Conservation (phyloP, 2,797 vertebrate genomes). For the Sylvilagus floridanus region DNA sequence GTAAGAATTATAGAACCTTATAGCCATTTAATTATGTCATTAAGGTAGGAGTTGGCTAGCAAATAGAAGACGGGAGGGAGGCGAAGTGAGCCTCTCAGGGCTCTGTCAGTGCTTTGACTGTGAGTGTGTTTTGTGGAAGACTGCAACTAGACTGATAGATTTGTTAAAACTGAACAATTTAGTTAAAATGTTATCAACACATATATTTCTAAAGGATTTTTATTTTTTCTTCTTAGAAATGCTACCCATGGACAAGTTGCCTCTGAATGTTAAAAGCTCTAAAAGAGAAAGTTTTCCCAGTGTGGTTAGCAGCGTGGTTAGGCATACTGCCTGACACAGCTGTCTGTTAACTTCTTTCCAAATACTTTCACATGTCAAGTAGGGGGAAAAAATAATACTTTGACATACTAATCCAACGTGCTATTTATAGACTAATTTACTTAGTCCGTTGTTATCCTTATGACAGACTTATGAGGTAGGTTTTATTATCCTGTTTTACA, state of each 20-base stretch:
- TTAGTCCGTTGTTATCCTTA: not conserved
- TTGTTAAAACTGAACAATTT: slow-evolving; percentile 11
- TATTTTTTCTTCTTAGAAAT: not conserved
- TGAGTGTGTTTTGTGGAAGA: slow-evolving; percentile 30
- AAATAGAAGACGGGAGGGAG: not conserved
- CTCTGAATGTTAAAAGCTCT: not conserved
- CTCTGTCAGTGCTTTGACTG: not conserved
- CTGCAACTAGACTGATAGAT: not conserved
- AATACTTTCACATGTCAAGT: not conserved
- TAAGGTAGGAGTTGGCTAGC: not conserved
- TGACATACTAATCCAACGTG: not conserved
- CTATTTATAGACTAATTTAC: not conserved
- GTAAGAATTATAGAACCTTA: slow-evolving; percentile 46
- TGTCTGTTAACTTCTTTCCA: not conserved
- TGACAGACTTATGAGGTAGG: not conserved
- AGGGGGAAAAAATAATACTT: not conserved
- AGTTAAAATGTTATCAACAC: slow-evolving; percentile 12
- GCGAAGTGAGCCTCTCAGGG: not conserved
- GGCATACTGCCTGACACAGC: not conserved
- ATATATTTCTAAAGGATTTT: slow-evolving; percentile 44
- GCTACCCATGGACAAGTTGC: not conserved
- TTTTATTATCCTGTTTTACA: not conserved
- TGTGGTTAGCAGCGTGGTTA: not conserved
- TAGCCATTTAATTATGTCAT: slow-evolving; percentile 50
- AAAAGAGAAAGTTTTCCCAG: not conserved